These are phyloP conservation scores for Agriopis leucophaearia DNA, from an alignment of 2,888 invertebrate species.

Conservation along the genomic window DNA sequence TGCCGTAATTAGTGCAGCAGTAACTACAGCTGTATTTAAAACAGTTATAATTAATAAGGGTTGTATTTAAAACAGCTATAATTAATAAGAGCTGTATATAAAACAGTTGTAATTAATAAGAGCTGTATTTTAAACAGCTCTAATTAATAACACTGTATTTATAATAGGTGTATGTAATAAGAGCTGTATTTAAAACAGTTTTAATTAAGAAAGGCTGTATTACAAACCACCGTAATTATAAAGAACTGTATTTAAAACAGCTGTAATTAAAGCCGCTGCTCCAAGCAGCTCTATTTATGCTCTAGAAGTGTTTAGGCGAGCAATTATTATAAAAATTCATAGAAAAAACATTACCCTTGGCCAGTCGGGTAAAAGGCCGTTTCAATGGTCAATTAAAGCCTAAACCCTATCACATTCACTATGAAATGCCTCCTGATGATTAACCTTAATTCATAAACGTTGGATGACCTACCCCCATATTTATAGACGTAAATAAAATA, in stretches of 20 bases:
- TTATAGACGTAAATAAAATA: too few species aligned
- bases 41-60: background rate
- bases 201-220: background rate
- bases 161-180: background rate
- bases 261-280: background rate
- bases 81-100: constrained; percentile 1
- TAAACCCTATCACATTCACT: constrained; percentile 79
- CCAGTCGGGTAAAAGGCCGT: constrained; percentile 29
- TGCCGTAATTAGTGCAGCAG: constrained; percentile 51
- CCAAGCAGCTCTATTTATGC: constrained; percentile 43
- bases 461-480: background rate
- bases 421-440: constrained; percentile 66
- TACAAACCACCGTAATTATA: background rate
- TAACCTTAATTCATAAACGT: background rate
- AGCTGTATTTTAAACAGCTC: background rate
- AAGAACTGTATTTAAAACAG: background rate
- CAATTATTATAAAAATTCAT: constrained; percentile 40
- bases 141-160: background rate
- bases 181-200: background rate
- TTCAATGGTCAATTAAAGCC: constrained; percentile 76
- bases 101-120: background rate
- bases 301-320: constrained; percentile 56
- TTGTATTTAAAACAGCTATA: constrained; percentile 44
- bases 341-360: constrained; percentile 16
- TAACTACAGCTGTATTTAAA: constrained; percentile 9